Evolutionary conservation across 1,140 invertebrate species (phyloP).

Genomic region (Pantala flavescens): DNA sequence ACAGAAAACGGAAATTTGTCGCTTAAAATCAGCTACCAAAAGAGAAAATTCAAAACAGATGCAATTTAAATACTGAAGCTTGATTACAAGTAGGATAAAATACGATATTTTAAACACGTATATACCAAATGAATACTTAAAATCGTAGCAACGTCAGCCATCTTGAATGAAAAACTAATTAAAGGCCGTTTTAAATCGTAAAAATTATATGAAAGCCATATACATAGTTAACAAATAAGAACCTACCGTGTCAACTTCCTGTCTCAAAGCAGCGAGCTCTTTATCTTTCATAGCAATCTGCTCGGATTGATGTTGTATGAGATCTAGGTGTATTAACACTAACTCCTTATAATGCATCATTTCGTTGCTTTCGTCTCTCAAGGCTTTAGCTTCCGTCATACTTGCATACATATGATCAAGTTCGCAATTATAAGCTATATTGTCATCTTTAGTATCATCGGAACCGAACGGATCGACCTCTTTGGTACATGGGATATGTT

Average conservation of each 20-base stretch:
- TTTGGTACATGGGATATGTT: conserved; percentile 1
- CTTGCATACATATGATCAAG: conserved; percentile 47
- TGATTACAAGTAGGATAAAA: too few relatives aligned
- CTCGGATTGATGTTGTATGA: conserved; percentile 63
- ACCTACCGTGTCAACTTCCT: conserved; percentile 54
- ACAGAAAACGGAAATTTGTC: too few relatives aligned
- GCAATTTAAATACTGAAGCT: too few relatives aligned
- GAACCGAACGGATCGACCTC: neutral
- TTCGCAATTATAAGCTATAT: conserved; percentile 32
- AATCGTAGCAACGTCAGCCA: neutral
- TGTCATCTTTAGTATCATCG: neutral
- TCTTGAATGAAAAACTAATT: conserved; percentile 10
- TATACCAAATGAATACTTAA: neutral
- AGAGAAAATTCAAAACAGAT: too few relatives aligned
- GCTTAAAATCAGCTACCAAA: too few relatives aligned
- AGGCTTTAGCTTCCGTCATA: conserved; percentile 35
- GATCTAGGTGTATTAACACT: conserved; percentile 55
- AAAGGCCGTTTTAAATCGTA: neutral
- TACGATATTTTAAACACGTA: too few relatives aligned
- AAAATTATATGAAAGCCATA: neutral
- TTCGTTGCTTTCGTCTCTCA: conserved; percentile 39
- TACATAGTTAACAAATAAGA: neutral
- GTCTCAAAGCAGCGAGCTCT: conserved; percentile 44
- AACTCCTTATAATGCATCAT: conserved; percentile 53
- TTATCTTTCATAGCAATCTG: conserved; percentile 56